Evolutionary conservation across 2,888 invertebrate genomes (phyloP), one percentile per base, ranked within the genome.

Genomic region (Polydrusus pterygomalis): DNA sequence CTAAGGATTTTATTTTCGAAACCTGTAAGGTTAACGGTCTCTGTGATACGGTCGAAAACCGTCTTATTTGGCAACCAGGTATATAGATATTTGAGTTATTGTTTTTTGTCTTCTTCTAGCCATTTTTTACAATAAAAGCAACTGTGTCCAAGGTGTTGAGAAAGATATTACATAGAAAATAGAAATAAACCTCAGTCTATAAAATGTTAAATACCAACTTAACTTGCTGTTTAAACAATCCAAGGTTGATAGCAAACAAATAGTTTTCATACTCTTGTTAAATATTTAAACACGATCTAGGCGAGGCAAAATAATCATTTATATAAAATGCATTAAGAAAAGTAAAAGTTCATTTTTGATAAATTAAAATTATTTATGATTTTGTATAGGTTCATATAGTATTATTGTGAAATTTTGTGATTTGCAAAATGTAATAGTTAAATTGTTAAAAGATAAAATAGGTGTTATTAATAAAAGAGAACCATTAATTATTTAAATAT

Each of bases 201-300:
- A 7, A 38, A 15, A 38, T 17, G 34, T 49, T 64, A 64, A 64
- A 64, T 64, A 64, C 49, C 34, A 64, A 49, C 25, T 34, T 34
- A 49, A 64, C 64, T 34, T 34, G 49, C 64, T 49, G 2, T 30
- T 15, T 34, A 64, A 64, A 64, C 64, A 49, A 49, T 64, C 47
- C 64, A 64, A 64, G 64, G 64, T 49, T 64, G 49, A 49, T 64
- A 64, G 17, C 47, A 11, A 13, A 51, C 34, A 49, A 45, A 64
- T 64, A 49, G 49, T 49, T 49, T 64, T n/a, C 64, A 25, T 34
- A 64, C 8, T 49, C 30, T 64, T 43, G 63, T 63, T 40, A 38
- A 60, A 0, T 60, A 18, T 60, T 38, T 60, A 38, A 60, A 38
- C 58, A 38, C 18, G 58, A 38, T 11, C 10, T 60, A 60, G 56